A percentile compares a stretch with the other conserved stretches of the same genome.
Evolutionary conservation across 2,797 vertebrate species (phyloP).

Genomic region (Sebastes steindachneri): DNA sequence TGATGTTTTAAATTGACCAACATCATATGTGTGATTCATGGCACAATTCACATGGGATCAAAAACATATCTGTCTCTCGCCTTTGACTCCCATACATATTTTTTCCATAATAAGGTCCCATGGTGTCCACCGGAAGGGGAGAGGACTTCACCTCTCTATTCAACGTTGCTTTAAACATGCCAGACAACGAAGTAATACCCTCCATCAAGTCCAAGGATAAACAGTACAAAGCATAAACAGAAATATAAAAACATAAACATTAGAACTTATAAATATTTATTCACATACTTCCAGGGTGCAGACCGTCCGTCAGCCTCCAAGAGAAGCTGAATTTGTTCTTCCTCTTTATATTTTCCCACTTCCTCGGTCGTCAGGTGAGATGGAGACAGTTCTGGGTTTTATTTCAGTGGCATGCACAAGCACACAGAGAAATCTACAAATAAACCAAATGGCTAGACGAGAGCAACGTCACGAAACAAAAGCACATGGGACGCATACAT

Average conservation of each 20-base stretch:
- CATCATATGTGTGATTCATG: no score
- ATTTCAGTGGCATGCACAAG: conserved; percentile 43
- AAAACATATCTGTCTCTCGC: no score
- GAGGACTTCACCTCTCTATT: not conserved
- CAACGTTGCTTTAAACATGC: conserved; percentile 47
- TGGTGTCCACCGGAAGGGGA: no score
- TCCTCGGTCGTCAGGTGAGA: conserved; percentile 59
- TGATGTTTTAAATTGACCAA: no score
- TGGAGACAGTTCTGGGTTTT: conserved; percentile 57
- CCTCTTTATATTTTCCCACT: conserved; percentile 65
- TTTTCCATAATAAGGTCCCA: no score
- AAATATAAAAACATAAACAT: conserved; percentile 54
- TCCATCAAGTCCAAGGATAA: conserved; percentile 1
- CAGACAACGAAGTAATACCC: conserved; percentile 4
- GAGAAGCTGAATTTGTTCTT: conserved; percentile 69
- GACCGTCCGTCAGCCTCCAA: conserved; percentile 59
- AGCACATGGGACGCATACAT: conserved; percentile 44
- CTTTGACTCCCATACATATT: no score
- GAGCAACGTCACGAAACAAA: conserved; percentile 55
- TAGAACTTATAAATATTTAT: conserved; percentile 64
- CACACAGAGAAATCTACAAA: conserved; percentile 47
- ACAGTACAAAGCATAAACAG: conserved; percentile 36
- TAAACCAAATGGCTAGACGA: conserved; percentile 40
- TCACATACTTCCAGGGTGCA: conserved; percentile 68
- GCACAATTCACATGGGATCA: no score